Evolutionary conservation across 1,140 invertebrate species (phyloP).

Genomic region (Ditylenchus dipsaci): DNA sequence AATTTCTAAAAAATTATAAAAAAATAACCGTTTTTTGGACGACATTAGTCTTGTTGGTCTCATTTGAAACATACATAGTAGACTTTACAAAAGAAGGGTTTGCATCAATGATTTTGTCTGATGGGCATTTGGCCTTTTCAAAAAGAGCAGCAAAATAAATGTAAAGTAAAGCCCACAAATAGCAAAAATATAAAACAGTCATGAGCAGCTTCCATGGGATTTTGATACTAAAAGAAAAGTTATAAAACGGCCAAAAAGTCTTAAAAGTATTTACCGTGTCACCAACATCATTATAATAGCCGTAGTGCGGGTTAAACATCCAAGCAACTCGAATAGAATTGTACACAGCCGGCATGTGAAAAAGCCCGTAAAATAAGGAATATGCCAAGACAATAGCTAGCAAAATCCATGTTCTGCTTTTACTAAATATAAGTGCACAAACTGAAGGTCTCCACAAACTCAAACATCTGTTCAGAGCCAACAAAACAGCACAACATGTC

Average conservation of each 20-base stretch:
- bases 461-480: conserved; percentile 19
- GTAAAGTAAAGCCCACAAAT: not conserved
- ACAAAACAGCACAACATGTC: not conserved
- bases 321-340: conserved; percentile 9
- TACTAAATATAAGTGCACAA: not conserved
- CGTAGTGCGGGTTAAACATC: conserved; percentile 22
- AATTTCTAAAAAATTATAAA: too few relatives aligned
- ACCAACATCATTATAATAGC: conserved; percentile 7
- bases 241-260: not conserved
- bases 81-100: too few relatives aligned
- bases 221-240: not conserved
- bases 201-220: not conserved
- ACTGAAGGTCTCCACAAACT: not conserved
- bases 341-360: conserved; percentile 8
- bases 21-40: too few relatives aligned
- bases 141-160: too few relatives aligned
- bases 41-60: too few relatives aligned
- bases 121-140: too few relatives aligned
- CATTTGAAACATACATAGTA: too few relatives aligned
- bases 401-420: conserved; percentile 19
- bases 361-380: conserved; percentile 12
- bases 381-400: conserved; percentile 6
- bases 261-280: not conserved
- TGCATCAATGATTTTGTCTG: too few relatives aligned
- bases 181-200: not conserved